phyloP scores from a whole-genome alignment of 2,113 vertebrate species.

The Morone chrysops region DNA sequence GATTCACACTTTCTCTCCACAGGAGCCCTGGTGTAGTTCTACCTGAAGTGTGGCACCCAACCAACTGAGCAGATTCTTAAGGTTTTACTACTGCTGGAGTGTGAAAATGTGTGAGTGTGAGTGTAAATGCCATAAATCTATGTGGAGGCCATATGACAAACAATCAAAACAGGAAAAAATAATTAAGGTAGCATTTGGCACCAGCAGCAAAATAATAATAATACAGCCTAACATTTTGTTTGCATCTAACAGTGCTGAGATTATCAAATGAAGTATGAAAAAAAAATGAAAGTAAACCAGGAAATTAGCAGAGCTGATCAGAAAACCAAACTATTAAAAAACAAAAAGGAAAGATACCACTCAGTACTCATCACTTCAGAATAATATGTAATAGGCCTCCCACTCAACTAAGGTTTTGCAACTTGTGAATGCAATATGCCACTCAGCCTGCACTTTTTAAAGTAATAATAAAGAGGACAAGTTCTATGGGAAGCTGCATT shows the following conservation, averaged over 20 bases:
- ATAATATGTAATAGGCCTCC: no score
- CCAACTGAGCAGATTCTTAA: background rate
- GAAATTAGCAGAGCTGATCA: background rate
- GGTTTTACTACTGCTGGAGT: constrained; percentile 15
- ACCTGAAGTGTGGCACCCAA: background rate
- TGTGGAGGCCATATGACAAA: constrained; percentile 10
- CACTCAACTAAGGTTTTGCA: background rate
- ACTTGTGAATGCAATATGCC: background rate
- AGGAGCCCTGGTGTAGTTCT: constrained; percentile 9
- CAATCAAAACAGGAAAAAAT: background rate
- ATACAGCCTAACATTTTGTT: background rate
- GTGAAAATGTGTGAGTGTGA: constrained; percentile 20
- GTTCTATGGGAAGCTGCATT: background rate
- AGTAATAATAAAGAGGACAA: background rate
- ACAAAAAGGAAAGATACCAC: background rate
- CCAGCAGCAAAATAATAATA: background rate
- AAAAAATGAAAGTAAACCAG: no score
- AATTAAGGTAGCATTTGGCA: constrained; percentile 1
- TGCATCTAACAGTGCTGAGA: background rate
- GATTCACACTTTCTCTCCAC: constrained; percentile 44
- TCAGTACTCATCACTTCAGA: no score
- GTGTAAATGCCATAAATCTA: background rate
- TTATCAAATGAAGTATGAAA: background rate
- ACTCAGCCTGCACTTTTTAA: background rate
- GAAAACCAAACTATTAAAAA: background rate